Evolutionary conservation across 1,140 invertebrate species (phyloP).

Genomic region (Macrosteles quadrilineatus): DNA sequence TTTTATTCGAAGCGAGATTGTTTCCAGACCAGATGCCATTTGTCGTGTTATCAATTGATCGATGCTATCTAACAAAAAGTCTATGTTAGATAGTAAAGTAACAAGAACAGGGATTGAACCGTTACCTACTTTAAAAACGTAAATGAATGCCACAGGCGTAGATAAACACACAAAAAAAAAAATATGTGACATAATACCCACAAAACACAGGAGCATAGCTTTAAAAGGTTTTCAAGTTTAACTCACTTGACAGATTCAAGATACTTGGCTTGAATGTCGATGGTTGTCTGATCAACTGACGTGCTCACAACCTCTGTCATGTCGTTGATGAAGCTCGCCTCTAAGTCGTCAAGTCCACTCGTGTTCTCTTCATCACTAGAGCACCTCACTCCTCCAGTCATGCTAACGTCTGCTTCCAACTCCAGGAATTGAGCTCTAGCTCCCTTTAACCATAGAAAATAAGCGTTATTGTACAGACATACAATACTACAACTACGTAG

Average conservation of each 20-base stretch:
- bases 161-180: too few species aligned
- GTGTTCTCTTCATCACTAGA: constrained; percentile 38
- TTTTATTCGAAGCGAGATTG: too few species aligned
- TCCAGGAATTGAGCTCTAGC: constrained; percentile 33
- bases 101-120: too few species aligned
- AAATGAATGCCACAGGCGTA: too few species aligned
- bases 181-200: too few species aligned
- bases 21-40: too few species aligned
- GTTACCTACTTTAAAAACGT: too few species aligned
- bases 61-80: too few species aligned
- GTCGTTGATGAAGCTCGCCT: constrained; percentile 41
- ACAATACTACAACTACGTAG: neutral
- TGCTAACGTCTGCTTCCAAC: constrained; percentile 37
- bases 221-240: too few species aligned
- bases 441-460: constrained; percentile 13
- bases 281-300: neutral
- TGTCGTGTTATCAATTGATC: too few species aligned
- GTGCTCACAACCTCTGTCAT: constrained; percentile 22
- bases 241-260: constrained; percentile 40
- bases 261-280: constrained; percentile 37
- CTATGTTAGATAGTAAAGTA: too few species aligned
- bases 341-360: constrained; percentile 37
- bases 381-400: neutral
- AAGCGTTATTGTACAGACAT: neutral
- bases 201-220: too few species aligned